A percentile compares a stretch with the other conserved stretches of the same genome.
Conservation (phyloP, 2,797 vertebrate species). For the Mormyrops attenuatus region DNA sequence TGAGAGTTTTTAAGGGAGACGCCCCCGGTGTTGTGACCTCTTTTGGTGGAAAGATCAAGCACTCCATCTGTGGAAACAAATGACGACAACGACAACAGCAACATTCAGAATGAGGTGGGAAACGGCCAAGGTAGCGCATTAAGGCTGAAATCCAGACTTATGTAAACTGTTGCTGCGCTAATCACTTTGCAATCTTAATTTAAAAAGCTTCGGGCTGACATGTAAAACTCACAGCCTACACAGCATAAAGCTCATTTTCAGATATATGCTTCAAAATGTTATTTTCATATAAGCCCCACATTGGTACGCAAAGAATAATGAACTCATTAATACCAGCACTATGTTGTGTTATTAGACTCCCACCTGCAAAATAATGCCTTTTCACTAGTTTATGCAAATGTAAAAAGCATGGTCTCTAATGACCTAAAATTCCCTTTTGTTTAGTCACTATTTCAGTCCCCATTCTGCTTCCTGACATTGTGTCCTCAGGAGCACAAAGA, state of each 20-base stretch:
- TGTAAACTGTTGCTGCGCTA: not conserved
- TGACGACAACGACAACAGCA: not conserved
- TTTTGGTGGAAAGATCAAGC: conserved; percentile 97
- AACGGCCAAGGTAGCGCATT: not conserved
- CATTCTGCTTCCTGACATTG: not conserved
- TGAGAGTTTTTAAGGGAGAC: conserved; percentile 71
- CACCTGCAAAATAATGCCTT: not conserved
- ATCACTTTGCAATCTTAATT: not conserved
- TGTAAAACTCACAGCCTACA: not conserved
- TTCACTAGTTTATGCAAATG: not conserved
- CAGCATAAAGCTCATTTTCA: not conserved
- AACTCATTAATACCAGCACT: not conserved
- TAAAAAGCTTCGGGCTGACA: not conserved
- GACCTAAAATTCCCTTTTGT: not conserved
- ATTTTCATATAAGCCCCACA: not conserved
- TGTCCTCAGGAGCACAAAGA: not conserved
- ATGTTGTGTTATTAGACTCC: not conserved
- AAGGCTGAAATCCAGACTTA: not conserved
- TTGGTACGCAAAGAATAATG: not conserved
- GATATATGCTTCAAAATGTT: not conserved
- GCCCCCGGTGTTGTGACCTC: conserved; percentile 74
- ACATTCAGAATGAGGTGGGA: not conserved
- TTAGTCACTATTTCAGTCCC: not conserved
- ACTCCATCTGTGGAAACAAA: conserved; percentile 76
- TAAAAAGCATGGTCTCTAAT: not conserved